Base-by-base conservation (phyloP, 1,140 invertebrate genomes). In the Aphidius gifuensis region DNA sequence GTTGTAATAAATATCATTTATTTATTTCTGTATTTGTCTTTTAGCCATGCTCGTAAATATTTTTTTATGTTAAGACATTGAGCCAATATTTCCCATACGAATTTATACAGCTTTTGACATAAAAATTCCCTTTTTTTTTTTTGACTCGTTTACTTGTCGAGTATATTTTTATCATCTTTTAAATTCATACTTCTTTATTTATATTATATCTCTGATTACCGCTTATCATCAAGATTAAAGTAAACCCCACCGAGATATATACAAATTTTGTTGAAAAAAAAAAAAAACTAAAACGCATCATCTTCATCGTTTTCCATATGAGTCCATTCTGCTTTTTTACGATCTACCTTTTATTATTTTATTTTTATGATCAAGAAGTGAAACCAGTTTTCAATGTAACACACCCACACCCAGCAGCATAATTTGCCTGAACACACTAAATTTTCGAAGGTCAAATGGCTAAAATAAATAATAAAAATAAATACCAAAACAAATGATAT, bases 361-460 rank as follows among this genome's bases (percentile, higher is more conserved):
- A 61, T 58, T 39, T 21, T 38, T 58, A 23, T 32, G 46, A 47
- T 58, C 32, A 55, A 16, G 50, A 51, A 60, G 60, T 44, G 47
- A 66, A 71, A 71, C 69, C 66, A 67, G 70, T 71, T 71, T 60
- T 61, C 9, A 7, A 45, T 51, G 61, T 16, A 40, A 49, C 48
- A 47, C 64, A 69, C 71, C 67, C 71, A 69, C 68, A 69, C 66
- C 63, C 66, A 56, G 65, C 48, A 68, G 66, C 65, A 64, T 58
- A 58, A 43, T 21, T 47, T 45, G 39, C 48, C 2, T 40, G 21
- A 32, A 53, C 48, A 54, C 62, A 68, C 66, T 68, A 71, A 71
- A 69, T 68, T 69, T 71, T 71, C 62, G 56, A 71, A 71, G 69
- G 68, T 68, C 68, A 64, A 48, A 50, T 58, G 54, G 39, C 49